Evolutionary conservation across 2,888 invertebrate genomes (phyloP).

Genomic region (Andrena bicolor): DNA sequence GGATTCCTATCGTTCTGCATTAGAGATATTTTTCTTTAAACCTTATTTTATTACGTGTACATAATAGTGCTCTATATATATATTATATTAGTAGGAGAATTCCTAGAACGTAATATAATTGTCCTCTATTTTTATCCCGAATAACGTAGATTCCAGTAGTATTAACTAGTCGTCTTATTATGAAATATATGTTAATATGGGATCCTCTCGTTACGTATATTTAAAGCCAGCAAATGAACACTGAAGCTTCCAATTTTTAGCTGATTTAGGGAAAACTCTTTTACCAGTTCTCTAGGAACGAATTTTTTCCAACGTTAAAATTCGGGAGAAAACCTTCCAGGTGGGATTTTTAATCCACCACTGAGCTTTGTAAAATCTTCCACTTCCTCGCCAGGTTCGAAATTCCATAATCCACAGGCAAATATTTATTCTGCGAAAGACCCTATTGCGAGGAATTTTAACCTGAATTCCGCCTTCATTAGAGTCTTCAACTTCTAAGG

Average conservation of each 20-base stretch:
- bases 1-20: conserved; percentile 7
- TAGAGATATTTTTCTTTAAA: conserved; percentile 3
- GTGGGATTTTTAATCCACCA: too few species aligned
- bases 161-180: conserved; percentile 21
- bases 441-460: too few species aligned
- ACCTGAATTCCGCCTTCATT: too few species aligned
- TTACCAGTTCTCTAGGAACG: not conserved
- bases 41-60: conserved; percentile 27
- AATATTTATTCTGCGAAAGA: too few species aligned
- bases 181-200: not conserved
- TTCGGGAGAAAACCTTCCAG: too few species aligned
- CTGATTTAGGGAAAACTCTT: not conserved
- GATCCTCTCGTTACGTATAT: not conserved
- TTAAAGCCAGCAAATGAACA: too few species aligned
- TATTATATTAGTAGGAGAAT: not conserved
- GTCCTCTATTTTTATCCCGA: conserved; percentile 7
- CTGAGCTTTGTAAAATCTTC: too few species aligned
- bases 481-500: too few species aligned
- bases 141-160: conserved; percentile 22
- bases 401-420: too few species aligned
- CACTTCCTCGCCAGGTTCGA: too few species aligned
- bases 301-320: too few species aligned
- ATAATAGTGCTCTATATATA: conserved; percentile 18
- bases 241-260: not conserved
- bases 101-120: conserved; percentile 10